These are phyloP conservation scores for Vanessa cardui DNA, from an alignment of 2,888 invertebrate species.

Conservation along the genomic window DNA sequence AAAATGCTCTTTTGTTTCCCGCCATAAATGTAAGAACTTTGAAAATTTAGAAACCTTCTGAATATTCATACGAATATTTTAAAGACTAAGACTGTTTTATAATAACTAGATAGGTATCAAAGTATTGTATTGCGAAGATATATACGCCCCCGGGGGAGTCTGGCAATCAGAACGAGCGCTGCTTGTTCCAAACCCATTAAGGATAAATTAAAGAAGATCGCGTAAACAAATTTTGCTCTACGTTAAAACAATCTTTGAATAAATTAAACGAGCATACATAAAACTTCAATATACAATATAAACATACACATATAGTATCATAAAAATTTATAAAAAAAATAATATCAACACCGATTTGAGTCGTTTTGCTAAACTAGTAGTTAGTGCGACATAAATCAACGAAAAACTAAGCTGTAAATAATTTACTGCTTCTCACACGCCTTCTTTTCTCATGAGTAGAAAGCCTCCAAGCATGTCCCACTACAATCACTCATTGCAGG, in stretches of 20 bases:
- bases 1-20: neutral
- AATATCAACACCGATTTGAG: too few relatives aligned
- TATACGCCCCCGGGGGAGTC: conserved; percentile 62
- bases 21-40: conserved; percentile 6
- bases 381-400: too few relatives aligned
- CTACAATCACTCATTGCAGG: too few relatives aligned
- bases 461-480: too few relatives aligned
- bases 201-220: conserved; percentile 73
- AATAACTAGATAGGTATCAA: conserved; percentile 38
- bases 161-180: conserved; percentile 71
- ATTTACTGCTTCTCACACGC: too few relatives aligned
- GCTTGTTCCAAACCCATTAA: conserved; percentile 75
- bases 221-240: conserved; percentile 59
- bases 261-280: conserved; percentile 33
- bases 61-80: conserved; percentile 26
- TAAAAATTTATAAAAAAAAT: too few relatives aligned
- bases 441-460: too few relatives aligned
- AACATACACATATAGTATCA: too few relatives aligned
- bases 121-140: conserved; percentile 46
- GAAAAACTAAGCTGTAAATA: too few relatives aligned
- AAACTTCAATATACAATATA: neutral
- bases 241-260: conserved; percentile 35
- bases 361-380: too few relatives aligned
- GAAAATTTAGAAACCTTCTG: neutral
- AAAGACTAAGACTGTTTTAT: conserved; percentile 32